These are phyloP conservation scores for Drosophila lini DNA, from an alignment of 1,140 invertebrate genomes.

Conservation along the genomic window DNA sequence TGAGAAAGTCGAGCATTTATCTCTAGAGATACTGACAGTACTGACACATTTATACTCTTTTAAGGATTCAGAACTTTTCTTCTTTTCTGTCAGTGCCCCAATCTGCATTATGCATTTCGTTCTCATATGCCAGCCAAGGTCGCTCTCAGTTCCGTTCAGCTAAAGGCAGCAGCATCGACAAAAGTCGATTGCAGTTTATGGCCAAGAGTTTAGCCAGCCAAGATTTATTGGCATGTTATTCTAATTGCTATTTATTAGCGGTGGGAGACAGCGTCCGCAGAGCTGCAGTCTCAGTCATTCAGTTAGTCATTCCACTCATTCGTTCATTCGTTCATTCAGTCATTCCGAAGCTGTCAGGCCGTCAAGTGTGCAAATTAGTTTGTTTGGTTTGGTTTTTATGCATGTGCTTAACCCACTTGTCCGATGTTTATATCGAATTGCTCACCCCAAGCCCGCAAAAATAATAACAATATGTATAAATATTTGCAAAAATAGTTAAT, in stretches of 20 bases:
- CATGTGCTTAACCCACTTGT: constrained; percentile 75
- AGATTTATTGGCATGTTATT: constrained; percentile 78
- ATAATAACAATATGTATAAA: constrained; percentile 21
- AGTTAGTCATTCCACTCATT: constrained; percentile 54
- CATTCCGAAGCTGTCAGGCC: constrained; percentile 53
- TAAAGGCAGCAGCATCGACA: constrained; percentile 28
- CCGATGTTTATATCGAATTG: constrained; percentile 24
- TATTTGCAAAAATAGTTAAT: background rate
- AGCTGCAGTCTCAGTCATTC: constrained; percentile 44
- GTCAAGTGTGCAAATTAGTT: constrained; percentile 73
- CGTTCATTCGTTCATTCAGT: constrained; percentile 44
- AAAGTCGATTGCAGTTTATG: constrained; percentile 60
- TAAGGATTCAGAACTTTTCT: background rate
- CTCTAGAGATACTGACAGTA: too few species aligned
- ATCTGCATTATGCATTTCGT: constrained; percentile 33
- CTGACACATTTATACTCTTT: background rate
- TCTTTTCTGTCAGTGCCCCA: constrained; percentile 26
- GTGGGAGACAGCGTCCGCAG: constrained; percentile 20
- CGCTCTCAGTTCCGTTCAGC: constrained; percentile 30
- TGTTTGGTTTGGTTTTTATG: constrained; percentile 50
- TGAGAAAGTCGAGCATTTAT: too few species aligned
- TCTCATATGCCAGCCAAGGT: constrained; percentile 37
- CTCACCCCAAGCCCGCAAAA: constrained; percentile 18
- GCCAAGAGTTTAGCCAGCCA: constrained; percentile 57
- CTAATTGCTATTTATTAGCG: constrained; percentile 78